Percentiles rank a stretch among this genome's conserved stretches.
Conservation (phyloP, 92 coral and sea anemone genomes). For the Pocillopora meandrina region DNA sequence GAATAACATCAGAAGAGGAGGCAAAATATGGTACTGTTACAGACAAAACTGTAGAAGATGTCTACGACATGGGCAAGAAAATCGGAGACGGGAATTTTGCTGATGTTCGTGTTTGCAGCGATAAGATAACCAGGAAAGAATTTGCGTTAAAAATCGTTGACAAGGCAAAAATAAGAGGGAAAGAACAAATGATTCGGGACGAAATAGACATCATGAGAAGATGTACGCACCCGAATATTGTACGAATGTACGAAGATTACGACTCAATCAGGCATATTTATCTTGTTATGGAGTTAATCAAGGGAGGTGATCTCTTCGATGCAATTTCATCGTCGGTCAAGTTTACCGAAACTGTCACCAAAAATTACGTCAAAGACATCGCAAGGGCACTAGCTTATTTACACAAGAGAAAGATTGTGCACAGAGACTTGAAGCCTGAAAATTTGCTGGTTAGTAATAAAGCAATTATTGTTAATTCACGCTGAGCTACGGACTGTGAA, state of each 20-base stretch:
- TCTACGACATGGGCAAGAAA: slow-evolving; percentile 87
- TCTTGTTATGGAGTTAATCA: slow-evolving; percentile 87
- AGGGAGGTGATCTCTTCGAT: slow-evolving; percentile 95
- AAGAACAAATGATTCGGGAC: slow-evolving; percentile 92
- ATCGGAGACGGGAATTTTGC: slow-evolving; percentile 99
- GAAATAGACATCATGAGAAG: slow-evolving; percentile 91
- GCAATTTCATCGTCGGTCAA: slow-evolving; percentile 93
- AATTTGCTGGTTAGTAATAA: slow-evolving; percentile 83
- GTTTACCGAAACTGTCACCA: slow-evolving; percentile 85
- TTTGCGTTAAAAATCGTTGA: slow-evolving; percentile 95
- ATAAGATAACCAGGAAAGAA: slow-evolving; percentile 76
- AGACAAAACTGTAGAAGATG: slow-evolving; percentile 82
- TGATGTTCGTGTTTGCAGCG: slow-evolving; percentile 84
- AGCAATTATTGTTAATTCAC: not conserved
- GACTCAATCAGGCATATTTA: slow-evolving; percentile 81
- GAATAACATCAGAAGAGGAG: slow-evolving; percentile 45
- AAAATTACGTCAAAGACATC: slow-evolving; percentile 81
- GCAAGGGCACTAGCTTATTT: slow-evolving; percentile 85
- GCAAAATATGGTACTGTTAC: slow-evolving; percentile 69
- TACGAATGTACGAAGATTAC: slow-evolving; percentile 83
- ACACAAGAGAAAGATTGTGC: slow-evolving; percentile 90
- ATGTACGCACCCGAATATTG: slow-evolving; percentile 90
- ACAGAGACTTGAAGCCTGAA: slow-evolving; percentile 97
- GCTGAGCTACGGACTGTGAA: not conserved
- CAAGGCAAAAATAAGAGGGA: slow-evolving; percentile 84